Conservation (phyloP, 2,113 vertebrate species). For the Circaetus cinerascens region DNA sequence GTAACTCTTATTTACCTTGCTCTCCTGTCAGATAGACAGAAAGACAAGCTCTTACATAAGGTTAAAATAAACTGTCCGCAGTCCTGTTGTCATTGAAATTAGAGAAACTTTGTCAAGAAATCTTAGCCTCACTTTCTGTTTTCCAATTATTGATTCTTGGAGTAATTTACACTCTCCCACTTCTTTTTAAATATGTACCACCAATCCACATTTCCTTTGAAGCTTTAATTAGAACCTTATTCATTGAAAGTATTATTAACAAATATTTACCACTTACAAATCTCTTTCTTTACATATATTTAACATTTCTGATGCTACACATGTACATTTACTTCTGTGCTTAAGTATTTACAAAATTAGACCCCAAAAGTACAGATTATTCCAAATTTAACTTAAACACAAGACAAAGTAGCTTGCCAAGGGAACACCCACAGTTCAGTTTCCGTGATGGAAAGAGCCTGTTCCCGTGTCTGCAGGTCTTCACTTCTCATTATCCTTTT, state of each 20-base stretch:
- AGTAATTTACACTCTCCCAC: not conserved
- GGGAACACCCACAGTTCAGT: not conserved
- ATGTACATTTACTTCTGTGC: not conserved
- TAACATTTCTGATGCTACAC: not conserved
- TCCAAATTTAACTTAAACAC: not conserved
- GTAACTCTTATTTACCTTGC: not conserved
- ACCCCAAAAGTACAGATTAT: not conserved
- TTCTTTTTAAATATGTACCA: not conserved
- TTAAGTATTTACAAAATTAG: not conserved
- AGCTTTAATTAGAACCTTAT: not conserved
- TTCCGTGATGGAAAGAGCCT: not conserved
- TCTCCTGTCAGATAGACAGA: not conserved
- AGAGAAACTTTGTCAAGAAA: not conserved
- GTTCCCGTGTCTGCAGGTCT: not conserved
- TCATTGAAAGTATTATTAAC: not conserved
- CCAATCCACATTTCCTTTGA: not conserved
- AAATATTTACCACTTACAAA: not conserved
- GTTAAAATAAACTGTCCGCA: not conserved
- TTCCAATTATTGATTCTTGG: not conserved
- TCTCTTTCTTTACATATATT: not conserved
- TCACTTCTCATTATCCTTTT: not conserved
- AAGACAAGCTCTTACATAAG: not conserved
- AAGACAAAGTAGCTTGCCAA: not conserved
- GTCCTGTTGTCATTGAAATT: not conserved
- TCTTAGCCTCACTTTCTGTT: not conserved